Evolutionary conservation across 2,888 invertebrate genomes (phyloP), one percentile per base, ranked within the genome.

Genomic region (Drosophila rubida): DNA sequence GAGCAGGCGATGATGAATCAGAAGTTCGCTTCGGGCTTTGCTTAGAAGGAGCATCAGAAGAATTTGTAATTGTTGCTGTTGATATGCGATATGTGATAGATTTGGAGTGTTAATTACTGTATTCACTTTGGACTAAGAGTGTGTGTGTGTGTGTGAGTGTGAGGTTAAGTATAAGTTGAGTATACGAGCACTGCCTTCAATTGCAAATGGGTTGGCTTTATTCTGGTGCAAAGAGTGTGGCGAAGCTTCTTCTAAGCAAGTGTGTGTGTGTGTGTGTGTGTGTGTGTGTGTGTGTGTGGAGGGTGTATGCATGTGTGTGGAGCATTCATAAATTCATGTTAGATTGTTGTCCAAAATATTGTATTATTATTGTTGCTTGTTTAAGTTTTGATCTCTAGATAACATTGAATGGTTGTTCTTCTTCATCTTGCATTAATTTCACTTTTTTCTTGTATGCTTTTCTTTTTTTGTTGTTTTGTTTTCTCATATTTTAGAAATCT

Each of bases 81-180:
- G 51, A 54, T 73, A 78, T 73, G 74, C 73, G 78, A 78, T 78
- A 73, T 73, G 67, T 73, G 74, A 78, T 60, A 64, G 69, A 73
- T 65, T 64, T 64, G 58, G 58, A 39, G 35, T 59, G 44, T 72
- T 35, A 39, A 49, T 50, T 55, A 59, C 49, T 45, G 39, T 50
- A 6, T 49, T 54, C 48, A 44, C 1, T 32, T 50, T 51, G 41
- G 30, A 50, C 51, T 59, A 23, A 27, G 46, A 25, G 32, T 32
- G n/a, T 32, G 51, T 22, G 48, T 44, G 35, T 44, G 13, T 50
- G 32, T 32, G n/a, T 32, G 51, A 14, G 48, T 44, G 35, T 44
- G 13, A 45, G 5, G n/a, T 35, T n/a, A 27, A 8, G 57, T 30
- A 19, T 19, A 2, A 2, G 19, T 13, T 60, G 39, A 39, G 25